Evolutionary conservation across 2,797 vertebrate genomes (phyloP).

Genomic region (Semotilus atromaculatus): DNA sequence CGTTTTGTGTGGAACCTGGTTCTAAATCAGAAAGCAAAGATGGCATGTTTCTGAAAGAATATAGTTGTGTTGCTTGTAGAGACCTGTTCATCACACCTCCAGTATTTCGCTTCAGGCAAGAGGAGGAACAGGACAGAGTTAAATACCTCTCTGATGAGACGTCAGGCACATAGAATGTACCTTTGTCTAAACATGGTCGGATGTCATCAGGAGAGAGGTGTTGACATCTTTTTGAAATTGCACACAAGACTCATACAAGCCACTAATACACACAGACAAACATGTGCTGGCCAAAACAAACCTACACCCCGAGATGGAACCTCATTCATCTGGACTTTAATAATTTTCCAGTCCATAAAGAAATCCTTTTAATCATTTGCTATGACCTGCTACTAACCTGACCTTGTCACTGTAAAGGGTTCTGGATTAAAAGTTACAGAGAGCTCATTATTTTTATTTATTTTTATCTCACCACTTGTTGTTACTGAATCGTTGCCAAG

Average conservation of each 20-base stretch:
- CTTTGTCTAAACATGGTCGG: conserved; percentile 52
- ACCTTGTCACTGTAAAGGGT: conserved; percentile 24
- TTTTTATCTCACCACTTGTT: conserved; percentile 29
- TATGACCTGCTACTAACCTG: conserved; percentile 38
- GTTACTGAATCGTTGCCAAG: conserved; percentile 35
- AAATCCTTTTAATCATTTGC: conserved; percentile 35
- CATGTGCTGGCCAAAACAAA: conserved; percentile 35
- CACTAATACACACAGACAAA: conserved; percentile 19
- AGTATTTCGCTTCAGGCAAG: conserved; percentile 28
- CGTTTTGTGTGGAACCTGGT: conserved; percentile 10
- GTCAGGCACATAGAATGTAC: conserved; percentile 39
- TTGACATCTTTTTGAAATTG: conserved; percentile 46
- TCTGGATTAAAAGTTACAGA: conserved; percentile 23
- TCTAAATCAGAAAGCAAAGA: background rate
- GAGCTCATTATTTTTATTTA: background rate
- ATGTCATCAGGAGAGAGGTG: conserved; percentile 49
- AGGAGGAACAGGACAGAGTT: conserved; percentile 48
- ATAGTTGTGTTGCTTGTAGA: conserved; percentile 41
- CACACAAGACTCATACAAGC: background rate
- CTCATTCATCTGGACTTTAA: conserved; percentile 25
- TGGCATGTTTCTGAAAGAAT: background rate
- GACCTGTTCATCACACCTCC: conserved; percentile 38
- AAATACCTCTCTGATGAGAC: conserved; percentile 57
- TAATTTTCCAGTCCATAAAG: conserved; percentile 3
- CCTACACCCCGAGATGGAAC: background rate